These are phyloP conservation scores for Lasioglossum zephyrum DNA, from an alignment of 2,888 invertebrate species.

Conservation along the genomic window DNA sequence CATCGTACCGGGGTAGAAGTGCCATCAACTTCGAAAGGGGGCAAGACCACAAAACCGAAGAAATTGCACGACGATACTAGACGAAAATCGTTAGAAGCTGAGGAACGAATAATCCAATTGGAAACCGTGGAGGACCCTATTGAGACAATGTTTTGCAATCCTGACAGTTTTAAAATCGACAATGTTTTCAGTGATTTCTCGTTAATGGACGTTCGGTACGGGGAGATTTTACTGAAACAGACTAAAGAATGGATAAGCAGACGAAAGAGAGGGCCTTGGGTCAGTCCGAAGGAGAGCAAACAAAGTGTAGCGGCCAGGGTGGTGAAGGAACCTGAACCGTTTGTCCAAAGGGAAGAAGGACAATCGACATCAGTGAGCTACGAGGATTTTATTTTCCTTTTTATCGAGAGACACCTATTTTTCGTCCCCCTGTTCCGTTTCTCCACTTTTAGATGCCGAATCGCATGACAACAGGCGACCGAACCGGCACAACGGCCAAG, in stretches of 20 bases:
- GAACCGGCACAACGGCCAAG: not conserved
- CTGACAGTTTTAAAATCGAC: constrained; percentile 22
- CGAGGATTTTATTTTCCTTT: not conserved
- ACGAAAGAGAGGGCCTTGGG: not conserved
- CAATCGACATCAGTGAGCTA: not conserved
- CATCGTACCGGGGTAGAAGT: not conserved
- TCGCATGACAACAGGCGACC: not conserved
- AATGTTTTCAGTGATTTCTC: constrained; percentile 33
- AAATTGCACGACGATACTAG: not conserved
- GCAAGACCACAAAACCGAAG: not conserved
- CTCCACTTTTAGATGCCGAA: constrained; percentile 6
- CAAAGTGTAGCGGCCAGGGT: not conserved
- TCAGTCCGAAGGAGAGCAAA: too few species aligned
- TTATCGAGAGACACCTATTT: not conserved
- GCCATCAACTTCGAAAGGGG: not conserved
- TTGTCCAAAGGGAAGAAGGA: not conserved
- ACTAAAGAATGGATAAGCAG: not conserved
- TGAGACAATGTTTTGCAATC: not conserved
- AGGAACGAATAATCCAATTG: not conserved
- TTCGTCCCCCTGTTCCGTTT: not conserved
- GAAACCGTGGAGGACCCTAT: not conserved
- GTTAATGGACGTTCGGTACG: not conserved
- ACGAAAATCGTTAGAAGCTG: not conserved
- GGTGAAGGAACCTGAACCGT: too few species aligned
- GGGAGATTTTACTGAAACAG: not conserved